Percentiles rank a stretch among this genome's conserved stretches.
Conservation (phyloP, 2,888 invertebrate genomes). For the Cosmia trapezina region DNA sequence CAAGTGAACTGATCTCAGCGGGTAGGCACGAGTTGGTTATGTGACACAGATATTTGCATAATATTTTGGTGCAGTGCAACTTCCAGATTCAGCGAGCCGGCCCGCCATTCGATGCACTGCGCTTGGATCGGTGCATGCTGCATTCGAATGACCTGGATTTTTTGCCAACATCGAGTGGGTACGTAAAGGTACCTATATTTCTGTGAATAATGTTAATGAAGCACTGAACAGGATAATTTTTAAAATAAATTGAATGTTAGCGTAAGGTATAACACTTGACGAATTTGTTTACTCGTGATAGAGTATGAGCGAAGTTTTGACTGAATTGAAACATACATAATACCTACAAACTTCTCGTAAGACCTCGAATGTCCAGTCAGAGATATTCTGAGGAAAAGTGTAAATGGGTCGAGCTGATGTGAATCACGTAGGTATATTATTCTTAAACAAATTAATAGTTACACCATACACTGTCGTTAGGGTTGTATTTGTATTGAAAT, state of each 20-base stretch:
- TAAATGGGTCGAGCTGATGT: conserved; percentile 42
- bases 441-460: conserved; percentile 8
- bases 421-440: conserved; percentile 45
- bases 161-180: conserved; percentile 38
- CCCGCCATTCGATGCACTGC: conserved; percentile 65
- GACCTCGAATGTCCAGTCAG: conserved; percentile 45
- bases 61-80: conserved; percentile 73
- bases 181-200: background rate
- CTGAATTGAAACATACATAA: conserved; percentile 37
- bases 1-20: conserved; percentile 53
- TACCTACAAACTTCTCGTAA: conserved; percentile 11
- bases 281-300: conserved; percentile 26
- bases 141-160: conserved; percentile 67
- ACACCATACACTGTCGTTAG: conserved; percentile 10
- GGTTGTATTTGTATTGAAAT: conserved; percentile 30
- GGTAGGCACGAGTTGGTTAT: conserved; percentile 41
- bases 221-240: conserved; percentile 6
- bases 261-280: background rate
- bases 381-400: conserved; percentile 51
- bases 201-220: background rate
- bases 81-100: conserved; percentile 69
- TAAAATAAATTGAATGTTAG: conserved; percentile 10
- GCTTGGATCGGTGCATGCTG: conserved; percentile 57
- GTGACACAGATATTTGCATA: conserved; percentile 77
- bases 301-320: conserved; percentile 30